A percentile compares a stretch with the other conserved stretches of the same genome.
Conservation (phyloP, 1,140 invertebrate species). For the Ostrea denselamellosa region DNA sequence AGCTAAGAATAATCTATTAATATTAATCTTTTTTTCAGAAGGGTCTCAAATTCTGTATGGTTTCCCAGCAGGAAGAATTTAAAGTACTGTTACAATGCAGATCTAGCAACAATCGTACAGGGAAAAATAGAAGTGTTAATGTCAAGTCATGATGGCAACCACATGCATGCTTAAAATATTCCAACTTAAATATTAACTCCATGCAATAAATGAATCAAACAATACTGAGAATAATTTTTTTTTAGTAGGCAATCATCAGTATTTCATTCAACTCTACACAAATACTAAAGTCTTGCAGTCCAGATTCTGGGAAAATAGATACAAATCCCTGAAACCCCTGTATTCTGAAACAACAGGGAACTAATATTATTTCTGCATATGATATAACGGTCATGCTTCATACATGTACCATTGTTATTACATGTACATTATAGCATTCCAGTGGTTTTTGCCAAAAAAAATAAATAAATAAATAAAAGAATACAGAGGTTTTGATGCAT, state of each 20-base stretch:
- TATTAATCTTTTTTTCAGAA: conserved; percentile 8
- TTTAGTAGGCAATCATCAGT: conserved; percentile 43
- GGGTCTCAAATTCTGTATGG: neutral
- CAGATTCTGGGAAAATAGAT: conserved; percentile 17
- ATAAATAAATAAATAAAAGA: too few relatives aligned
- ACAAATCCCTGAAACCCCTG: conserved; percentile 21
- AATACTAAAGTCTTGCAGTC: conserved; percentile 23
- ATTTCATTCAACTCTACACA: conserved; percentile 40
- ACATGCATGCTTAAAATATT: conserved; percentile 45
- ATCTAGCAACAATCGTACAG: conserved; percentile 12
- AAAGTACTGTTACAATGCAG: conserved; percentile 38
- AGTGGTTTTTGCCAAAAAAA: conserved; percentile 14
- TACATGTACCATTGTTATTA: conserved; percentile 16
- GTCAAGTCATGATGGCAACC: conserved; percentile 39
- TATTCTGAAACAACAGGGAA: conserved; percentile 30
- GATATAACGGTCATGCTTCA: conserved; percentile 12
- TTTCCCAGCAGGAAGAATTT: conserved; percentile 22
- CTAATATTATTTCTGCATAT: conserved; percentile 6
- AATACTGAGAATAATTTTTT: conserved; percentile 29
- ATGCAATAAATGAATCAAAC: conserved; percentile 43
- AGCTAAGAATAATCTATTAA: conserved; percentile 11
- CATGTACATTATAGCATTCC: conserved; percentile 2
- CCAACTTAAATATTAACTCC: conserved; percentile 43
- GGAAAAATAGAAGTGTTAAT: conserved; percentile 17
- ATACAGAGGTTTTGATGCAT: conserved; percentile 37